Base-by-base conservation (phyloP, 64 coral and sea anemone species). In the Hydrozoanthus tunicans region DNA sequence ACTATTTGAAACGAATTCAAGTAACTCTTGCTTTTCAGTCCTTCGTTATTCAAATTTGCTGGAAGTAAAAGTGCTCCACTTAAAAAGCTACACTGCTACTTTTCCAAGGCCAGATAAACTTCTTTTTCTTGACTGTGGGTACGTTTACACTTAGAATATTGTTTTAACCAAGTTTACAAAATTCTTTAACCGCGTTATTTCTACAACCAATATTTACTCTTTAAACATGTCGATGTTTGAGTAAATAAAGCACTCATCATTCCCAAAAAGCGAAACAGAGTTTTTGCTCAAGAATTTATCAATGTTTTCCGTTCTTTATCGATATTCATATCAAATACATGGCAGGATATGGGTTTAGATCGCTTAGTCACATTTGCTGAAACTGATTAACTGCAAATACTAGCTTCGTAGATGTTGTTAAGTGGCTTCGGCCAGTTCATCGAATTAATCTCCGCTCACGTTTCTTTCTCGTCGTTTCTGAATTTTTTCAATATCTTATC, bases 201-300 rank as follows among this genome's bases (percentile, higher is more conserved):
- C 12, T 24, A n/a, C 43, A 27, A 27, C 14, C 14, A 25, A n/a
- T 88, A 56, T 88, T 88, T 88, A 88, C 69, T 88, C 12, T 74
- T 9, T 27, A 73, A 88, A 88, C 55, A 88, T 59, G 13, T 74
- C 56, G 84, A 70, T 26, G 69, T 88, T 74, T 75, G 54, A 73
- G 51, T 74, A 51, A 84, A 86, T 71, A 65, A 71, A 71, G 54
- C 24, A 86, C 66, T 17, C 61, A 56, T 15, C 56, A 56, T 51
- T 59, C 74, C 9, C 57, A 7, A 60, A 76, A 76, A 27, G 53
- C 8, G 3, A 52, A 76, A 76, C 26, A 9, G n/a, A 76, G 27
- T 51, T 53, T 76, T 76, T 53, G 3, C 7, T 52, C 43, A 81
- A 43, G 24, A 24, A 81, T 59, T 32, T 17, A 10, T 80, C 15